Percentiles rank a stretch among this genome's conserved stretches.
These are phyloP conservation scores for Athalia rosae DNA, from an alignment of 2,888 invertebrate species.

Conservation along the genomic window DNA sequence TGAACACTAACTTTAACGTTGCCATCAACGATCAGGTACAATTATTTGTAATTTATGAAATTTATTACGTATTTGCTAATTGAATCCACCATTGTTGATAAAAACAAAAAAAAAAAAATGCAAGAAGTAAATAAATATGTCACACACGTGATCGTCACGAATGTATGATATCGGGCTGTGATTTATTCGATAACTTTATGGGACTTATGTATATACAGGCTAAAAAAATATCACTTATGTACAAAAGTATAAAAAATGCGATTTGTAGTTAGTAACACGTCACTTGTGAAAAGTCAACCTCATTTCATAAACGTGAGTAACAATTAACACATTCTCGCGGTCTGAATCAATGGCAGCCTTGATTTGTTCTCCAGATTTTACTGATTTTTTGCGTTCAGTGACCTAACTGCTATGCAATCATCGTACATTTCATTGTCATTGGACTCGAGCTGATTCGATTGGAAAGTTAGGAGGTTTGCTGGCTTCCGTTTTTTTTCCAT, in stretches of 20 bases:
- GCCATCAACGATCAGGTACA: not conserved
- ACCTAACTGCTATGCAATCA: not conserved
- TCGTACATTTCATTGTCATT: slow-evolving; percentile 1
- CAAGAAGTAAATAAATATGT: too few relatives aligned
- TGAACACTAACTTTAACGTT: slow-evolving; percentile 3
- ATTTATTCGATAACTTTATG: too few relatives aligned
- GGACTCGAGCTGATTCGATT: not conserved
- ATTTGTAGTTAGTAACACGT: not conserved
- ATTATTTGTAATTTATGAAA: not conserved
- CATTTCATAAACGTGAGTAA: too few relatives aligned
- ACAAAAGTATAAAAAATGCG: not conserved
- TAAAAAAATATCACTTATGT: slow-evolving; percentile 1
- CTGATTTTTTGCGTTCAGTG: not conserved
- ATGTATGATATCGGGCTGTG: too few relatives aligned
- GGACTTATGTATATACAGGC: not conserved
- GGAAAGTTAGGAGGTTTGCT: not conserved
- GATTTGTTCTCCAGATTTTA: not conserved
- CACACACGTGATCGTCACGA: too few relatives aligned
- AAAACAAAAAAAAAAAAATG: not conserved
- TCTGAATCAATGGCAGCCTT: not conserved
- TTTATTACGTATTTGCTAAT: not conserved
- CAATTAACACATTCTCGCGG: too few relatives aligned
- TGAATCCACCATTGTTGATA: slow-evolving; percentile 30
- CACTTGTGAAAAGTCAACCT: not conserved
- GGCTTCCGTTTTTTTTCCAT: not conserved